Base-by-base conservation (phyloP, 2,888 invertebrate genomes). In the Stenotaenia linearis region DNA sequence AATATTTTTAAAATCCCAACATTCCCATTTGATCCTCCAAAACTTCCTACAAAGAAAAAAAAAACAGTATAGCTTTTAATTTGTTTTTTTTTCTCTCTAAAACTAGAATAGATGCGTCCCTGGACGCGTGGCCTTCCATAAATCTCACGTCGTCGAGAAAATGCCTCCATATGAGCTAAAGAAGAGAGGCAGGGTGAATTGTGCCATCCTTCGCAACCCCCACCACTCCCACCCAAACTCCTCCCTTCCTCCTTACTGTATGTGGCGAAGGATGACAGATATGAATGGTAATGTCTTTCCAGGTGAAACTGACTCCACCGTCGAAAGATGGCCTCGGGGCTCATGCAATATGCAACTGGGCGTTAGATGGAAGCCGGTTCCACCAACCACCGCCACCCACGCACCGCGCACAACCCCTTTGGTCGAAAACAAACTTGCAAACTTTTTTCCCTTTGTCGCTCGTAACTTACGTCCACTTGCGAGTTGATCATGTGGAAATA, bases 401-500 rank as follows among this genome's bases (percentile, higher is more conserved):
- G 10, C 28, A 69, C 3, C 18, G n/a, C 18, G 6, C 18, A 1
- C 45, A n/a, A n/a, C 45, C 45, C n/a, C 4, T 6, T 9, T 9
- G 32, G 32, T 32, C 32, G 32, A 32, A 45, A 4, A 32, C 32
- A 32, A 32, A 32, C 32, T 32, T 32, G 5, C 9, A 4, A 32
- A 32, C 32, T 32, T 32, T 32, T 32, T 32, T 9, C 32, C 32
- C 32, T 32, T 32, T 32, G 32, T 32, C 32, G 4, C 32, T 77
- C 32, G 12, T 10, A 32, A 75, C 80, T 79, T 81, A 87, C 88
- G 81, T 89, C 86, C 0, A 93, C 87, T 86, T 91, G 91, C 0
- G 96, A 93, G 85, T 95, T 96, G 80, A 96, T 91, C 98, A 98
- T 98, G 85, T 97, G 97, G 88, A 95, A 96, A 86, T 98, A 95